Evolutionary conservation across 92 coral and sea anemone genomes (phyloP).

Genomic region (Epizoanthus scotinus): DNA sequence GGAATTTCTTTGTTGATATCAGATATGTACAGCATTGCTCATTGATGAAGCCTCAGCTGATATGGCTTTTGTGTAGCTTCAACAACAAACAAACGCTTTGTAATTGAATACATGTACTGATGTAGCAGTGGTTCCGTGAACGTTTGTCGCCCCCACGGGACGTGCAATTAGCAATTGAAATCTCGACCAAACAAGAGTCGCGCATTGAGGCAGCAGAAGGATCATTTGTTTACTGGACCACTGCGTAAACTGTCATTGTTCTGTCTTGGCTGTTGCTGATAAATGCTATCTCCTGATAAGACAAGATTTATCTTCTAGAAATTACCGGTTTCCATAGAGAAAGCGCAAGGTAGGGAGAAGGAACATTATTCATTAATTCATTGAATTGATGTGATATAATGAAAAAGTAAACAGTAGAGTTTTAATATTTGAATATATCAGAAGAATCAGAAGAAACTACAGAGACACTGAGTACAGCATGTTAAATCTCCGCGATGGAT

Average conservation of each 20-base stretch:
- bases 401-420: constrained; percentile 10
- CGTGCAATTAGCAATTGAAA: constrained; percentile 25
- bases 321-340: neutral
- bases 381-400: constrained; percentile 16
- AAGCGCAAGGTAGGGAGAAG: neutral
- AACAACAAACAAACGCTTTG: neutral
- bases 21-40: no score
- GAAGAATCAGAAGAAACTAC: neutral
- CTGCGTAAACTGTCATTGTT: neutral
- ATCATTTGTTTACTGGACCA: neutral
- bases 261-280: neutral
- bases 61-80: neutral
- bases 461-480: neutral
- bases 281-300: constrained; percentile 13
- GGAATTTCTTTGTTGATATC: no score
- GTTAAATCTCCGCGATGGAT: neutral
- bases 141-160: constrained; percentile 25
- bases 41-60: neutral
- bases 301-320: neutral
- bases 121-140: neutral
- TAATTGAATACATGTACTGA: no score
- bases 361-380: neutral
- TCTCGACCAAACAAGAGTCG: neutral
- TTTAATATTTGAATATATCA: constrained; percentile 9
- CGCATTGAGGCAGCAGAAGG: neutral